Base-by-base conservation (phyloP, 2,113 vertebrate species). In the Ancistrus triradiatus region DNA sequence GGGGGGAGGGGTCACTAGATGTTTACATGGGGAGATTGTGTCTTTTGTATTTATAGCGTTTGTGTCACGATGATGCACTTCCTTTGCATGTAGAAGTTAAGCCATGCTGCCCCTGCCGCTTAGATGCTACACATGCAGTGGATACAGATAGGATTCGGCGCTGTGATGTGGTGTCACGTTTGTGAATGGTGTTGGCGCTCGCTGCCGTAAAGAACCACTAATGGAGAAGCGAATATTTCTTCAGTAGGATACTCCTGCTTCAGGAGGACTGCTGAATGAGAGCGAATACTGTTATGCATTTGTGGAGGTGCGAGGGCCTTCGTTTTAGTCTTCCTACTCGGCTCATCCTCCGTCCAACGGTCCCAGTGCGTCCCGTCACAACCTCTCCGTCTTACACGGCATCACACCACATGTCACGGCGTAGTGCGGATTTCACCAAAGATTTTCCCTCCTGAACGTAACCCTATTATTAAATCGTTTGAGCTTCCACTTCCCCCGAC, bases 51-150 rank as follows among this genome's bases (percentile, higher is more conserved):
- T 59, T 66, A 49, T 42, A 58, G 17, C 22, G 18, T 70, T 61
- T 57, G 17, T 59, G 48, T 59, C 52, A 21, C 68, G 21, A 63
- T 72, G 11, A 69, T 57, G 68, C 63, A 67, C 63, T 65, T 60
- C 63, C 60, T 47, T 47, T 53, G 46, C 42, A 40, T 48, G 19
- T 59, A 21, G 42, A 31, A 43, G 47, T n/a, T 47, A 33, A 61
- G 40, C 37, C 37, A 40, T 40, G 37, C n/a, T 14, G 37, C 37
- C 3, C 37, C 37, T 3, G 7, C 37, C 37, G 3, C 9, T 40
- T 19, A 58, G 14, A 60, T 60, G 17, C 27, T 31, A 31, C 27
- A 31, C 27, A 31, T 31, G 3, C 3, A 31, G 27, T 7, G 3
- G 27, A n/a, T n/a, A n/a, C n/a, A n/a, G n/a, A n/a, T n/a, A n/a